phyloP scores from a whole-genome alignment of 2,797 vertebrate species.

The Decapterus maruadsi region DNA sequence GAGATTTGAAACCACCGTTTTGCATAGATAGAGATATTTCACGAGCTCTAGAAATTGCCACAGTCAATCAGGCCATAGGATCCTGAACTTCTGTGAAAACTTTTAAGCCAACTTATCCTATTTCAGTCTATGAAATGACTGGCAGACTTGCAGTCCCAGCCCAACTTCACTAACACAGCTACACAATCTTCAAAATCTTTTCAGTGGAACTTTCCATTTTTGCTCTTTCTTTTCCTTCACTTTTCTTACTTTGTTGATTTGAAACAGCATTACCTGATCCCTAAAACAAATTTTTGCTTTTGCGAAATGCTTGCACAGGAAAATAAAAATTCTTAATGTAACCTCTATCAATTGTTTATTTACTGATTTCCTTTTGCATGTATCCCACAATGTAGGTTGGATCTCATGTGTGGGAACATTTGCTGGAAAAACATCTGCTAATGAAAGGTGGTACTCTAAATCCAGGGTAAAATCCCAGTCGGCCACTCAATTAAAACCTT shows the following conservation, averaged over 20 bases:
- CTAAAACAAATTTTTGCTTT: neutral
- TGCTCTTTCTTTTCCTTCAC: neutral
- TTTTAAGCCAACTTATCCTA: neutral
- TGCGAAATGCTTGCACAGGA: neutral
- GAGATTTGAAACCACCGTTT: neutral
- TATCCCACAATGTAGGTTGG: neutral
- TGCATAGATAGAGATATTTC: too few species aligned
- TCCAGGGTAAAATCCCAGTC: conserved; percentile 16
- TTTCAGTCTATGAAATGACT: neutral
- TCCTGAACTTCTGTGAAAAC: neutral
- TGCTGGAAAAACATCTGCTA: conserved; percentile 17
- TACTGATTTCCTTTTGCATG: conserved; percentile 1
- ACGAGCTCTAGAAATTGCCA: neutral
- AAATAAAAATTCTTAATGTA: conserved; percentile 1
- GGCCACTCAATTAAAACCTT: conserved; percentile 16
- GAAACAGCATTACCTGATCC: neutral
- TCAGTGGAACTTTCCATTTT: neutral
- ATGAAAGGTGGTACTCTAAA: conserved; percentile 22
- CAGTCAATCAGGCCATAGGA: neutral
- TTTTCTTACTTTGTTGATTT: neutral
- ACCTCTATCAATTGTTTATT: conserved; percentile 10
- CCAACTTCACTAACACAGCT: neutral
- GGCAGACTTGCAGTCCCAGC: too few species aligned
- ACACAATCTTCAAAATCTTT: neutral
- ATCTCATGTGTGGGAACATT: conserved; percentile 34